phyloP scores from a whole-genome alignment of 2,113 vertebrate species.

The Maccullochella peelii region DNA sequence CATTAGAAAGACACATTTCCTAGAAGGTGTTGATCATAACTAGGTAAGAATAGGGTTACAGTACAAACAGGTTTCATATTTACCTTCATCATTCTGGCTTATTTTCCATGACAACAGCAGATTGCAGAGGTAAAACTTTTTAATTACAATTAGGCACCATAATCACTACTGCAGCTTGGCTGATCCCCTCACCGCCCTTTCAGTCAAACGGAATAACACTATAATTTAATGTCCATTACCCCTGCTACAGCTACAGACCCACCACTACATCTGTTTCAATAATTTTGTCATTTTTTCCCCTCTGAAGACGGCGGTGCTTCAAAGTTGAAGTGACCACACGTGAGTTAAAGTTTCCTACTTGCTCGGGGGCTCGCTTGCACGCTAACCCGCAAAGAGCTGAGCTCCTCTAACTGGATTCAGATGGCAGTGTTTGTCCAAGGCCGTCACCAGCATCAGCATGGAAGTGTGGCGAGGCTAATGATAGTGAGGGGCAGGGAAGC shows the following conservation, averaged over 20 bases:
- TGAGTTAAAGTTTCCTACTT: conserved; percentile 82
- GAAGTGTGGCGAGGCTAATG: conserved; percentile 79
- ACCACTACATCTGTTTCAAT: conserved; percentile 80
- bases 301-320: conserved; percentile 68
- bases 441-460: conserved; percentile 65
- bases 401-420: conserved; percentile 77
- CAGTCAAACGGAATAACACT: conserved; percentile 65
- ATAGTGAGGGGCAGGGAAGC: conserved; percentile 73
- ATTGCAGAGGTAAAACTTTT: conserved; percentile 45
- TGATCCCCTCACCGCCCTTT: conserved; percentile 56
- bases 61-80: conserved; percentile 23
- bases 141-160: conserved; percentile 61
- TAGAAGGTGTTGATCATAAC: conserved; percentile 34
- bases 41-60: not conserved
- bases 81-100: not conserved
- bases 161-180: conserved; percentile 54
- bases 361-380: conserved; percentile 62
- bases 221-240: conserved; percentile 77
- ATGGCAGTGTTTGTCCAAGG: conserved; percentile 82
- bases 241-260: conserved; percentile 66
- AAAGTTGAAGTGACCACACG: conserved; percentile 79
- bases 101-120: conserved; percentile 51
- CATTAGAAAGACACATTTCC: conserved; percentile 52
- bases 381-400: conserved; percentile 68
- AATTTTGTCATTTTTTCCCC: conserved; percentile 78